phyloP scores from a whole-genome alignment of 2,888 invertebrate genomes.

The Sphecodes monilicornis region DNA sequence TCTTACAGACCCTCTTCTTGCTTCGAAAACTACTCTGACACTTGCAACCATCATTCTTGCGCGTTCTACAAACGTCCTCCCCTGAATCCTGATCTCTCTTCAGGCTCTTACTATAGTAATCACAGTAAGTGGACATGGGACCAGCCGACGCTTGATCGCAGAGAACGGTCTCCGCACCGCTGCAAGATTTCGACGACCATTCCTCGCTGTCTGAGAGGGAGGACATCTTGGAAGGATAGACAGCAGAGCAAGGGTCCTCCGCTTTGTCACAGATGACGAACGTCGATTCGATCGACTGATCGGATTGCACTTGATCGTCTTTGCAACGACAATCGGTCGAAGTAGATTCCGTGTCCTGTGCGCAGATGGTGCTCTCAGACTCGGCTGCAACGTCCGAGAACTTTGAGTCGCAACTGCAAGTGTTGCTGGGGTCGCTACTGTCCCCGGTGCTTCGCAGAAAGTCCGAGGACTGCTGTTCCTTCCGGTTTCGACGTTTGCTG shows the following conservation, averaged over 20 bases:
- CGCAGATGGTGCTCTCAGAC: not conserved
- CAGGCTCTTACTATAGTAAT: not conserved
- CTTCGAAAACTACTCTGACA: conserved; percentile 19
- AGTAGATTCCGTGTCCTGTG: conserved; percentile 27
- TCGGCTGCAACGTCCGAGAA: conserved; percentile 2
- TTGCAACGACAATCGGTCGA: conserved; percentile 36
- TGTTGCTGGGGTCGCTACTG: conserved; percentile 29
- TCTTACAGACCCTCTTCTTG: not conserved
- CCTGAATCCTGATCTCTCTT: not conserved
- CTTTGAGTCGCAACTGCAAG: not conserved
- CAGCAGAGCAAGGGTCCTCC: conserved; percentile 29
- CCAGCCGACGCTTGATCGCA: not conserved
- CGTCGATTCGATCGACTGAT: conserved; percentile 24
- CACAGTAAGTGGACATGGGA: not conserved
- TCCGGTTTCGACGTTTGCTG: conserved; percentile 47
- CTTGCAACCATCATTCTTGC: conserved; percentile 3
- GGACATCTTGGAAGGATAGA: conserved; percentile 28
- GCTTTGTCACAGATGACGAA: conserved; percentile 34
- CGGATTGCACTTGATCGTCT: conserved; percentile 27
- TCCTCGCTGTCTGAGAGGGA: conserved; percentile 3
- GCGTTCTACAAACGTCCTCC: not conserved
- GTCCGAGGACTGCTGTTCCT: conserved; percentile 39
- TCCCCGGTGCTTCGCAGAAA: conserved; percentile 7
- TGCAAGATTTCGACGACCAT: conserved; percentile 38
- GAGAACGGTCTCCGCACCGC: not conserved